Percentiles rank a stretch among this genome's conserved stretches.
Conservation (phyloP, 2,888 invertebrate genomes). For the Sycophila texana region DNA sequence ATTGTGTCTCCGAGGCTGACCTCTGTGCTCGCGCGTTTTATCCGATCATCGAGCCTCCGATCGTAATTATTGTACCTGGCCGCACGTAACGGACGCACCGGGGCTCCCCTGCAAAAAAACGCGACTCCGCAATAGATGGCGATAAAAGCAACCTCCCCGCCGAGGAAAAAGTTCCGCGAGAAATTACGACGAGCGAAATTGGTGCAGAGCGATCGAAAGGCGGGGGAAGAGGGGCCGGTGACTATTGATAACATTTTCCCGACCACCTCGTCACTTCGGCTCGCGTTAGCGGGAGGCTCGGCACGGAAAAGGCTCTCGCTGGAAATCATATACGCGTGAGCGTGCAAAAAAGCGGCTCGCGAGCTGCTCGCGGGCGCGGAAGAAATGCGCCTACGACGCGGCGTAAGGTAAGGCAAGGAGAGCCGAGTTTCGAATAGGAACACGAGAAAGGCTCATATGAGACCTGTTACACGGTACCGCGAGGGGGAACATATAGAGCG, state of each 20-base stretch:
- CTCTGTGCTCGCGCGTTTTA: constrained; percentile 63
- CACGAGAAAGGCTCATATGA: constrained; percentile 44
- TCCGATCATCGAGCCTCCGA: constrained; percentile 58
- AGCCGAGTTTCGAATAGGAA: constrained; percentile 26
- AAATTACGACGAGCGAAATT: too few species aligned
- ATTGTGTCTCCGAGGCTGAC: constrained; percentile 69
- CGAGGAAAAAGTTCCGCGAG: neutral
- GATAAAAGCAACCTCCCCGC: neutral
- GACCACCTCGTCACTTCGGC: neutral
- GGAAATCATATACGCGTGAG: constrained; percentile 15
- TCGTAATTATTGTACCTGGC: constrained; percentile 64
- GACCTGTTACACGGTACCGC: constrained; percentile 34
- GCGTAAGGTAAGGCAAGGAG: neutral
- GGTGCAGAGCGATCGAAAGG: too few species aligned
- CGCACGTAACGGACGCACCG: constrained; percentile 57
- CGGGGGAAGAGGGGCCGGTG: constrained; percentile 6
- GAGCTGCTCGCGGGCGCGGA: constrained; percentile 11
- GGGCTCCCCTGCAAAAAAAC: neutral
- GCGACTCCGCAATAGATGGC: constrained; percentile 6
- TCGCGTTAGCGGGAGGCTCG: neutral
- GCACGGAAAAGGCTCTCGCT: neutral
- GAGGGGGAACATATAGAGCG: constrained; percentile 13
- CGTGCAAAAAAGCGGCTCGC: constrained; percentile 10
- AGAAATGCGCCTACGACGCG: constrained; percentile 9
- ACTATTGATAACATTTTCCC: too few species aligned